A percentile compares a stretch with the other conserved stretches of the same genome.
Conservation (phyloP, 2,888 invertebrate genomes). For the Amblyjoppa proteus region DNA sequence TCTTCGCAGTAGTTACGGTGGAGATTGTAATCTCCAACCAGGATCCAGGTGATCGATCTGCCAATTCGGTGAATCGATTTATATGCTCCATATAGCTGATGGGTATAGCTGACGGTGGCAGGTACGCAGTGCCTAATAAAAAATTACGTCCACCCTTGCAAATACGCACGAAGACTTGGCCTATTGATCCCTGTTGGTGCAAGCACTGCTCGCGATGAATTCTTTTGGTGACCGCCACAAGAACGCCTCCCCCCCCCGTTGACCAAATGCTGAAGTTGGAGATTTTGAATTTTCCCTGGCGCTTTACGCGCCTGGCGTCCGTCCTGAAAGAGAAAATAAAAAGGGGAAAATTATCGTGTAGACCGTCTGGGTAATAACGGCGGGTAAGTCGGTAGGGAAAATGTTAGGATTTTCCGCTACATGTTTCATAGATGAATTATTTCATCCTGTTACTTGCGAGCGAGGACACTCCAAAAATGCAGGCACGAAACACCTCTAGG, state of each 20-base stretch:
- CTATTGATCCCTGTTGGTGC: background rate
- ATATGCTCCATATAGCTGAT: background rate
- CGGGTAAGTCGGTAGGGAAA: too few species aligned
- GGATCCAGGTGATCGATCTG: background rate
- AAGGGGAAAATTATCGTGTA: too few species aligned
- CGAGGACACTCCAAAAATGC: too few species aligned
- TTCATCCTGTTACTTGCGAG: too few species aligned
- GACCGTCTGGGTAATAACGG: too few species aligned
- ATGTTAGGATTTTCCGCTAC: too few species aligned
- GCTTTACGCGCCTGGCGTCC: too few species aligned
- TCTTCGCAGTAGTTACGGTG: background rate
- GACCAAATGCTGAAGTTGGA: background rate
- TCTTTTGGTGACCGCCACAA: background rate
- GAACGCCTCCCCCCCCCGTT: background rate
- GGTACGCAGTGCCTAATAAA: background rate
- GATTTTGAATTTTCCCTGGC: too few species aligned
- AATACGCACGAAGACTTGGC: background rate
- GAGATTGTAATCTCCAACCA: slow-evolving; percentile 11
- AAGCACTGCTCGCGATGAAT: background rate
- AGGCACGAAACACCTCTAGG: too few species aligned
- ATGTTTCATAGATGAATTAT: too few species aligned
- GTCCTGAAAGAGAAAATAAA: too few species aligned
- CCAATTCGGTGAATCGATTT: background rate
- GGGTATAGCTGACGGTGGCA: background rate
- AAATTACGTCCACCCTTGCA: background rate